Percentiles rank a stretch among this genome's conserved stretches.
phyloP scores from a whole-genome alignment of 2,888 invertebrate species.

The Nymphalis urticae region DNA sequence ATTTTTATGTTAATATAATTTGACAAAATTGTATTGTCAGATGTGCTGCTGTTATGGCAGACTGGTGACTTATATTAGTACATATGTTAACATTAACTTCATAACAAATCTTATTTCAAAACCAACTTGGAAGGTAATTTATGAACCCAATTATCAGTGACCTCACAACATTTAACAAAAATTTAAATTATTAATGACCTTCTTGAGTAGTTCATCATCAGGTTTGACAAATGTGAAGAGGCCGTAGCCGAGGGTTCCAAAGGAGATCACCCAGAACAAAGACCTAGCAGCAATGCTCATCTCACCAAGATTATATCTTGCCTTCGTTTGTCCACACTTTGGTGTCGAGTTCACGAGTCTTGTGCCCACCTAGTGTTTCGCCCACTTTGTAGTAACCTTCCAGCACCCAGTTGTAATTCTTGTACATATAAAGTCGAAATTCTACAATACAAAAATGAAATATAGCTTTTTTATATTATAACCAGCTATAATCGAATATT shows the following conservation, averaged over 20 bases:
- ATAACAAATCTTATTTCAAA: no score
- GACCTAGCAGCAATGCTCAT: conserved; percentile 76
- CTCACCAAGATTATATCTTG: conserved; percentile 73
- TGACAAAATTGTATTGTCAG: no score
- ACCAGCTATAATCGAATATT: not conserved
- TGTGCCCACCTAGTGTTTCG: conserved; percentile 81
- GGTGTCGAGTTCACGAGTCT: conserved; percentile 79
- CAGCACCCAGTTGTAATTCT: conserved; percentile 84
- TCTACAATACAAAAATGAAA: conserved; percentile 73
- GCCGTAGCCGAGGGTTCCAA: conserved; percentile 82
- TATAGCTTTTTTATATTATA: not conserved
- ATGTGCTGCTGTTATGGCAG: no score
- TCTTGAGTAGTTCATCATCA: conserved; percentile 78
- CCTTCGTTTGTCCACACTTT: conserved; percentile 81
- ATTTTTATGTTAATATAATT: no score
- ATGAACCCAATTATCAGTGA: conserved; percentile 40
- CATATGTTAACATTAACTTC: no score
- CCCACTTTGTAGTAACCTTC: conserved; percentile 87
- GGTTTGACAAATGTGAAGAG: conserved; percentile 81
- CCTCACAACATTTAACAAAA: conserved; percentile 43
- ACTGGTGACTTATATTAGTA: no score
- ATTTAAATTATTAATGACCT: conserved; percentile 68
- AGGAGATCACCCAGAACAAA: conserved; percentile 82
- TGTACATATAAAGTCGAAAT: conserved; percentile 85
- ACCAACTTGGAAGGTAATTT: not conserved